A percentile compares a stretch with the other conserved stretches of the same genome.
Conservation (phyloP, 2,797 vertebrate genomes). For the Tympanoctomys barrerae region DNA sequence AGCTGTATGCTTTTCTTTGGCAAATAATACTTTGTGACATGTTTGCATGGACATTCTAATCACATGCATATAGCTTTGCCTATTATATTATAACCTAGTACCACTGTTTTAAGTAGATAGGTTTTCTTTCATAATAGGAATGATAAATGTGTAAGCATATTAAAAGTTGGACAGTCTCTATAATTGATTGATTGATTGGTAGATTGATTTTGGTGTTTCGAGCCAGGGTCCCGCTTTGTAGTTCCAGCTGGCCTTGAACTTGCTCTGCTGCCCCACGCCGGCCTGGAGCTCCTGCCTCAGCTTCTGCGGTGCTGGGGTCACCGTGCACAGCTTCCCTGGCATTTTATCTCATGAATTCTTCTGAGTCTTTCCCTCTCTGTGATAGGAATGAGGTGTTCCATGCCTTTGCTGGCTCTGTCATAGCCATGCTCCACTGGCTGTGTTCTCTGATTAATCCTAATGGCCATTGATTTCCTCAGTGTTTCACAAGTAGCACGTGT, state of each 20-base stretch:
- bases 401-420: not conserved
- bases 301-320: not conserved
- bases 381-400: not conserved
- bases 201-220: not conserved
- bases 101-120: conserved; percentile 5
- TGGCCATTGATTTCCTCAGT: not conserved
- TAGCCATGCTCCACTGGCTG: not conserved
- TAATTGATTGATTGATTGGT: not conserved
- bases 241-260: not conserved
- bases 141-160: not conserved
- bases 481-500: not conserved
- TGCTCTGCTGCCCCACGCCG: not conserved
- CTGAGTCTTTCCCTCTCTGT: not conserved
- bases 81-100: not conserved
- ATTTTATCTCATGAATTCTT: conserved; percentile 15
- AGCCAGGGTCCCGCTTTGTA: not conserved
- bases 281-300: not conserved
- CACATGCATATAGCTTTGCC: not conserved
- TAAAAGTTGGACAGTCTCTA: not conserved
- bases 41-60: not conserved
- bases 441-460: conserved; percentile 8
- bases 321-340: not conserved
- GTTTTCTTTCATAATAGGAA: conserved; percentile 20
- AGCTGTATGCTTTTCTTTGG: not conserved
- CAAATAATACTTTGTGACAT: not conserved